phyloP scores from a whole-genome alignment of 2,113 vertebrate genomes.

The Opisthocomus hoazin region DNA sequence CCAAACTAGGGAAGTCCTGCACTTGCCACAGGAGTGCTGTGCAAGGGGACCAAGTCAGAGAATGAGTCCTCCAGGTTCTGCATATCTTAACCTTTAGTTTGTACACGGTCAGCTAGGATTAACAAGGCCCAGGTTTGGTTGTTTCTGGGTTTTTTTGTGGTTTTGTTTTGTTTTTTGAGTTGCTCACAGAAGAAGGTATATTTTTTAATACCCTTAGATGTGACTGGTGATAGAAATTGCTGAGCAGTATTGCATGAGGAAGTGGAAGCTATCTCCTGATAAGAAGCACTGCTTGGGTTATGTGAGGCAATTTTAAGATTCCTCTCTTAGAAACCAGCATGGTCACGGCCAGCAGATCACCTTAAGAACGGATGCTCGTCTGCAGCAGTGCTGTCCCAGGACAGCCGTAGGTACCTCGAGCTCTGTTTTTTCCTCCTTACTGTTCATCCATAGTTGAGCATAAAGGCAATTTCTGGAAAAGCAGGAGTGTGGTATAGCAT shows the following conservation, averaged over 20 bases:
- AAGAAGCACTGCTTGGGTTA: neutral
- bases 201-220: neutral
- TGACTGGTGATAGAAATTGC: neutral
- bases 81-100: neutral
- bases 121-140: neutral
- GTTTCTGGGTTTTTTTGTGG: too few relatives aligned
- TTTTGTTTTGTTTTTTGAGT: too few relatives aligned
- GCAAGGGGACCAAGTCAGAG: neutral
- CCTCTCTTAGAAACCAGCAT: neutral
- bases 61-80: neutral
- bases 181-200: neutral
- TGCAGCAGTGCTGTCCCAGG: neutral
- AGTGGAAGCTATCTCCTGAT: neutral
- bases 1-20: neutral
- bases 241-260: neutral
- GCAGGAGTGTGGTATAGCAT: neutral
- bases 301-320: neutral
- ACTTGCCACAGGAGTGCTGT: accelerated
- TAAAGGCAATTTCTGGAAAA: neutral
- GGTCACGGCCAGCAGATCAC: neutral
- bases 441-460: neutral
- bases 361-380: neutral
- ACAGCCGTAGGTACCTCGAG: neutral
- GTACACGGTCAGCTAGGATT: neutral
- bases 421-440: neutral